Evolutionary conservation across 2,113 vertebrate genomes (phyloP).

Genomic region (Vulpes vulpes): DNA sequence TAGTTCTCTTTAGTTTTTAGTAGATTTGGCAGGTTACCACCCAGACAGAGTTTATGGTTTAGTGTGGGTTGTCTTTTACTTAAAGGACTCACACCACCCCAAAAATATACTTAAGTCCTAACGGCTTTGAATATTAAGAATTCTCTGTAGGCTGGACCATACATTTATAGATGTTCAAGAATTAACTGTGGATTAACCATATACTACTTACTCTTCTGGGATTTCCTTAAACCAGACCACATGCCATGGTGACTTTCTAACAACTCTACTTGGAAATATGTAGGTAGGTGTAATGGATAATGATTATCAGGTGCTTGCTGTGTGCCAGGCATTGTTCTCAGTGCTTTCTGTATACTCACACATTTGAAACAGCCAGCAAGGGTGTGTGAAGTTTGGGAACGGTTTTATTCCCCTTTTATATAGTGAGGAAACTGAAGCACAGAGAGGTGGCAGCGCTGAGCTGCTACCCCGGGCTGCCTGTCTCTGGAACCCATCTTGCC

Average conservation of each 20-base stretch:
- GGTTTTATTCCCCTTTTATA: not conserved
- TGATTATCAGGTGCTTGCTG: not conserved
- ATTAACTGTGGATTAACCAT: not conserved
- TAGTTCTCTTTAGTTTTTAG: not conserved
- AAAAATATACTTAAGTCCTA: not conserved
- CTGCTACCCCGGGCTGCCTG: not conserved
- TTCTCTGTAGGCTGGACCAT: not conserved
- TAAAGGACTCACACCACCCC: not conserved
- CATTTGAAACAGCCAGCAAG: not conserved
- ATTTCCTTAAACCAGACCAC: not conserved
- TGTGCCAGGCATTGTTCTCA: not conserved
- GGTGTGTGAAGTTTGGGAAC: not conserved
- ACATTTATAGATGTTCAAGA: not conserved
- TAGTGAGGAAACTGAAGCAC: not conserved
- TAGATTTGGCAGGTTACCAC: not conserved
- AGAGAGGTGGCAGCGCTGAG: not conserved
- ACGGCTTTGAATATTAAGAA: not conserved
- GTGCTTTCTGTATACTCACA: not conserved
- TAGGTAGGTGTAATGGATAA: not conserved
- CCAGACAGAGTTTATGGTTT: not conserved
- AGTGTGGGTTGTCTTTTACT: not conserved
- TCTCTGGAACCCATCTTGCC: not conserved
- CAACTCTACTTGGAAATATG: not conserved
- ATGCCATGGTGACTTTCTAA: not conserved
- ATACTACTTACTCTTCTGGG: not conserved